Conservation (phyloP, 2,113 vertebrate species). For the Mola mola region DNA sequence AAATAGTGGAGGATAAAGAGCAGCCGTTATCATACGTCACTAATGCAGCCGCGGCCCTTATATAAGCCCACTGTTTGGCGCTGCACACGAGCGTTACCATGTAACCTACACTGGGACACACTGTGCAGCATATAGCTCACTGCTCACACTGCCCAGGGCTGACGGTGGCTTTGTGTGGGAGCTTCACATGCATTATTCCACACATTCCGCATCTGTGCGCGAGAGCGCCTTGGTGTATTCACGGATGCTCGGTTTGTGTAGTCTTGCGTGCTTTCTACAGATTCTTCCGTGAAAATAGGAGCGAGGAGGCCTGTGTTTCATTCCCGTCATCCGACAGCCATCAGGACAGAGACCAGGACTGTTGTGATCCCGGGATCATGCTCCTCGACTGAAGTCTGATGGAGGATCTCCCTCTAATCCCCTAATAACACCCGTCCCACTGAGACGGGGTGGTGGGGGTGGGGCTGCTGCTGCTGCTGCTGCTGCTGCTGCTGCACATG, state of each 20-base stretch:
- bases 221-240: constrained; percentile 20
- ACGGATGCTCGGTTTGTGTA: constrained; percentile 22
- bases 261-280: constrained; percentile 16
- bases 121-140: constrained; percentile 41
- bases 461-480: constrained; percentile 49
- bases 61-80: constrained; percentile 59
- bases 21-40: constrained; percentile 55
- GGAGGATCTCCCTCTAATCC: constrained; percentile 72
- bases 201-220: constrained; percentile 26
- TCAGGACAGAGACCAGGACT: constrained; percentile 32
- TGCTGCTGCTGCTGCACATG: constrained; percentile 29
- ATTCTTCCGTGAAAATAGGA: constrained; percentile 14
- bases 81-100: constrained; percentile 37
- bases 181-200: constrained; percentile 48
- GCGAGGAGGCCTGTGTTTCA: constrained; percentile 30
- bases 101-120: constrained; percentile 55
- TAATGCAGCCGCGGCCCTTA: constrained; percentile 65
- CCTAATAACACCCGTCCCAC: constrained; percentile 66
- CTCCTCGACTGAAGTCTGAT: constrained; percentile 55
- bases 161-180: constrained; percentile 45
- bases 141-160: constrained; percentile 44
- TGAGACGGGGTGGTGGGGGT: no score
- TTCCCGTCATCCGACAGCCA: constrained; percentile 40
- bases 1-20: constrained; percentile 61
- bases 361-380: constrained; percentile 56